Percentiles rank a stretch among this genome's conserved stretches.
phyloP scores from a whole-genome alignment of 2,888 invertebrate genomes.

The Cheilosia variabilis region DNA sequence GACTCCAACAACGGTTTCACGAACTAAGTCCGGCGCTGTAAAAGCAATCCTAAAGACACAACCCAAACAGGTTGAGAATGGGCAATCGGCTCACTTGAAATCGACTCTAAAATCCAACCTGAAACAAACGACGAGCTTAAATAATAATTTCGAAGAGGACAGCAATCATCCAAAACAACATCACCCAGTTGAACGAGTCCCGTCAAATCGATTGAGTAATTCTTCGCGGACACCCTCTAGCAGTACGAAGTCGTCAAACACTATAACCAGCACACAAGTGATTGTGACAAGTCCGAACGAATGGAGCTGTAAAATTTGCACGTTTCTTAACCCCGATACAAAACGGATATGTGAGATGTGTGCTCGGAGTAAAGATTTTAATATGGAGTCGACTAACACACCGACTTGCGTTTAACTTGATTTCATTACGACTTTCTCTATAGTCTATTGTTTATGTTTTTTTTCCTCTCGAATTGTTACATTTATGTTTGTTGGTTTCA shows the following conservation, averaged over 20 bases:
- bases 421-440: slow-evolving; percentile 48
- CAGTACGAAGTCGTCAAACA: slow-evolving; percentile 61
- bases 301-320: slow-evolving; percentile 89
- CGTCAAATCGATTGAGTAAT: slow-evolving; percentile 60
- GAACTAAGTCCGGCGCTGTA: slow-evolving; percentile 46
- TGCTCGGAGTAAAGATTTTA: slow-evolving; percentile 84
- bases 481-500: slow-evolving; percentile 35
- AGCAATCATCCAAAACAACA: slow-evolving; percentile 60
- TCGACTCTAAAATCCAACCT: slow-evolving; percentile 57
- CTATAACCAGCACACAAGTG: slow-evolving; percentile 77
- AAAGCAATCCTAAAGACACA: slow-evolving; percentile 63
- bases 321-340: slow-evolving; percentile 86
- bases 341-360: slow-evolving; percentile 89
- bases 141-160: slow-evolving; percentile 60
- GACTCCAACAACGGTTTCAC: slow-evolving; percentile 54
- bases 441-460: slow-evolving; percentile 62
- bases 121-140: slow-evolving; percentile 52
- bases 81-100: slow-evolving; percentile 51
- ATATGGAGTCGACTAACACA: slow-evolving; percentile 82
- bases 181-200: slow-evolving; percentile 27
- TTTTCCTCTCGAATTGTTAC: slow-evolving; percentile 62
- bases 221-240: slow-evolving; percentile 64
- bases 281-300: slow-evolving; percentile 81
- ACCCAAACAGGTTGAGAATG: slow-evolving; percentile 56
- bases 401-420: slow-evolving; percentile 81